Conservation (phyloP, 2,888 invertebrate species). For the Deroplatys truncata region DNA sequence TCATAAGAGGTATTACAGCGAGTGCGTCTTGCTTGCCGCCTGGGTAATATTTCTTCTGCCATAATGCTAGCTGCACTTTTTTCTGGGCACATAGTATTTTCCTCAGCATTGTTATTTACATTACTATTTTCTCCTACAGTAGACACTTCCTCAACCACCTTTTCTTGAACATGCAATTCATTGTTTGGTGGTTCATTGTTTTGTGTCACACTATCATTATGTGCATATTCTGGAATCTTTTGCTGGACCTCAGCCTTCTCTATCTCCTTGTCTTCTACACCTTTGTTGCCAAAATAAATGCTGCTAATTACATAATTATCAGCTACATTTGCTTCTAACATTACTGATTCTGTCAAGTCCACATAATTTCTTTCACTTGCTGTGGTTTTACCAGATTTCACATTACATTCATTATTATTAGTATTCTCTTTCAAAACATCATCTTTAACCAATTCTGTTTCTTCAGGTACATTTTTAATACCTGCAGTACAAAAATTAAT, state of each 20-base stretch:
- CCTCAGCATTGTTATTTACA: background rate
- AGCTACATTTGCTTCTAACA: background rate
- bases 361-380: background rate
- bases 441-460: background rate
- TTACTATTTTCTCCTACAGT: too few species aligned
- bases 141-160: background rate
- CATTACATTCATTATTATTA: background rate
- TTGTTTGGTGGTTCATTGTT: background rate
- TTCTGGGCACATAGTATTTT: background rate
- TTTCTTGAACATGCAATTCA: background rate
- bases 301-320: background rate
- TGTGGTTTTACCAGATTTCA: background rate
- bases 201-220: background rate
- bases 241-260: background rate
- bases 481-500: background rate
- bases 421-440: background rate
- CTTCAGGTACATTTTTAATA: background rate
- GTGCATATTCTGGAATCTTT: background rate
- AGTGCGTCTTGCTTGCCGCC: slow-evolving; percentile 18
- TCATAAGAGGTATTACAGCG: slow-evolving; percentile 30
- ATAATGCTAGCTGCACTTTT: background rate
- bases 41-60: background rate
- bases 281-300: background rate
- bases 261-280: background rate
- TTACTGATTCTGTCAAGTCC: background rate